Evolutionary conservation across 2,888 invertebrate species (phyloP), one percentile per base, ranked within the genome.

Genomic region (Trissonchulus latispiculum): DNA sequence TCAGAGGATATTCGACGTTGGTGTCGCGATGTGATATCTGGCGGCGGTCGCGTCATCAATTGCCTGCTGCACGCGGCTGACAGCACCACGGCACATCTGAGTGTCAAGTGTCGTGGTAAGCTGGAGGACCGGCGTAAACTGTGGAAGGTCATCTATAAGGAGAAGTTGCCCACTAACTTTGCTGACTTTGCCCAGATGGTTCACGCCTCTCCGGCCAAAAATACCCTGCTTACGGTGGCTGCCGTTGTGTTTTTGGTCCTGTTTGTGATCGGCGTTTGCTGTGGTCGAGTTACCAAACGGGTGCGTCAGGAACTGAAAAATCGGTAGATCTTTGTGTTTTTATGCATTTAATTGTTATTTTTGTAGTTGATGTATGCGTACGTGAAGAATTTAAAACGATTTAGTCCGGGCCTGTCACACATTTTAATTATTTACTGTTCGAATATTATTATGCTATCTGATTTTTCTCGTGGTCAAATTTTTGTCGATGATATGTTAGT

Each of bases 181-280:
- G 88, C 89, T 76, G 91, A 94, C 82, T 86, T 96, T 66, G 90
- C 91, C 80, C 87, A 88, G 67, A 90, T 92, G 83, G 90, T 96
- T 59, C 88, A 89, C 75, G 87, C 88, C 75, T 96, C 96, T n/a
- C n/a, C n/a, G n/a, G n/a, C n/a, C n/a, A n/a, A n/a, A n/a, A n/a
- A n/a, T n/a, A n/a, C n/a, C n/a, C 2, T 97, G 83, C 87, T 95
- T 82, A 88, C 92, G 75, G 87, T 93, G 79, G 76, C 90, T 72
- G 87, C 93, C 77, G 89, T 90, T 78, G 86, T 90, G 78, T 86
- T 94, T 77, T 91, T 92, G 70, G 86, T 91, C 82, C 90, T 95
- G 81, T 95, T 97, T 85, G 89, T 95, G 80, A 88, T 90, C 78
- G 97, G 97, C 77, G 88, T 97, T 82, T 92, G 94, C 81, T 94